Evolutionary conservation across 1,140 invertebrate genomes (phyloP).

Genomic region (Nasonia longicornis): DNA sequence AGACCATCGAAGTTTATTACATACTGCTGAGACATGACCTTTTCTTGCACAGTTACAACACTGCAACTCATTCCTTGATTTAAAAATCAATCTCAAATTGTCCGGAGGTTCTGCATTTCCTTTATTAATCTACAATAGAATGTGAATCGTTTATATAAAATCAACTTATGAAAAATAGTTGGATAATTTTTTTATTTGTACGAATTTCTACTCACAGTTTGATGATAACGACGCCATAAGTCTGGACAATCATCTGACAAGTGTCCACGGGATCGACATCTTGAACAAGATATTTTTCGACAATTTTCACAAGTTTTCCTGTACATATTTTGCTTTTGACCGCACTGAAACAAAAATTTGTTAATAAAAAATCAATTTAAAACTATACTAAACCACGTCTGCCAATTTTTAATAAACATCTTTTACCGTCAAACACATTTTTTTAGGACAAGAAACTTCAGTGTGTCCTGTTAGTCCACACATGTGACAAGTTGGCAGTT

Average conservation of each 20-base stretch:
- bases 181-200: background rate
- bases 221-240: conserved; percentile 77
- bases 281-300: conserved; percentile 67
- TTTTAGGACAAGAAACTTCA: conserved; percentile 74
- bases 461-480: conserved; percentile 74
- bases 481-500: conserved; percentile 71
- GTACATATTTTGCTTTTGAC: conserved; percentile 71
- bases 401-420: background rate
- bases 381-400: background rate
- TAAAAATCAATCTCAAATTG: conserved; percentile 53
- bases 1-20: conserved; percentile 58
- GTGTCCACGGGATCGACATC: conserved; percentile 74
- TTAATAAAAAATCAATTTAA: background rate
- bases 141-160: conserved; percentile 5
- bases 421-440: conserved; percentile 76
- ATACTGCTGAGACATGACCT: conserved; percentile 69
- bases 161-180: conserved; percentile 20
- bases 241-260: conserved; percentile 73
- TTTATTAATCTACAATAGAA: conserved; percentile 52
- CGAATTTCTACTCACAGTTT: conserved; percentile 69
- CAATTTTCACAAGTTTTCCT: conserved; percentile 74
- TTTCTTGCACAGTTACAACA: conserved; percentile 75
- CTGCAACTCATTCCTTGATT: conserved; percentile 61
- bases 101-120: conserved; percentile 36
- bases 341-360: conserved; percentile 69